These are phyloP conservation scores for Loris lydekkerianus DNA, from an alignment of 2,797 vertebrate species.

Conservation along the genomic window DNA sequence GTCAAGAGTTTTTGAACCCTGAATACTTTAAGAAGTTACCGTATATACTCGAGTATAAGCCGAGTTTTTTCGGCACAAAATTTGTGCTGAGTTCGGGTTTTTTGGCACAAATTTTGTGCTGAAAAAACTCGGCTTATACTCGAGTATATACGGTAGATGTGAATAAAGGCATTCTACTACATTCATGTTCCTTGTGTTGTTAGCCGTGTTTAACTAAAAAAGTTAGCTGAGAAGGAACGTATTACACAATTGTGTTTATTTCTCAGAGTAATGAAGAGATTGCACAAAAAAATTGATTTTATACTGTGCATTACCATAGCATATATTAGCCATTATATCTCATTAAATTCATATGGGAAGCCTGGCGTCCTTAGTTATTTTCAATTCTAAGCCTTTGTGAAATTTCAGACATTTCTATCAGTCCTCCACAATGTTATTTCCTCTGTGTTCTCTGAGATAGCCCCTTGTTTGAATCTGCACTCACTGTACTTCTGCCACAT, in stretches of 20 bases:
- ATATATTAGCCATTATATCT: neutral
- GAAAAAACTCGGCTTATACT: no score
- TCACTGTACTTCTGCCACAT: neutral
- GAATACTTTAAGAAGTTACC: neutral
- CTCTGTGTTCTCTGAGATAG: neutral
- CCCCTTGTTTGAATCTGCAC: neutral
- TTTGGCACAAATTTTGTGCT: no score
- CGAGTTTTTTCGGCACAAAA: no score
- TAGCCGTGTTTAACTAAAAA: slow-evolving; percentile 13
- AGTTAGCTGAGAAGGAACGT: neutral
- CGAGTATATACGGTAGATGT: neutral
- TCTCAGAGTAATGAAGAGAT: neutral
- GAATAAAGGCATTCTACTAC: neutral
- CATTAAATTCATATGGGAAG: neutral
- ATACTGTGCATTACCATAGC: neutral
- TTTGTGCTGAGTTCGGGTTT: no score
- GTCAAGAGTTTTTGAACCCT: neutral
- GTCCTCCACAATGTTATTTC: neutral
- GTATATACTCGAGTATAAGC: no score
- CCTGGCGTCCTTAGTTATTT: neutral
- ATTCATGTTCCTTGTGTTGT: slow-evolving; percentile 1
- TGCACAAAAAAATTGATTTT: slow-evolving; percentile 18
- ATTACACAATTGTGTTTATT: neutral
- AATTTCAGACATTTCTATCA: neutral
- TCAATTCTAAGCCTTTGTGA: neutral